Conservation (phyloP, 2,888 invertebrate species). For the Drosophila leonis region DNA sequence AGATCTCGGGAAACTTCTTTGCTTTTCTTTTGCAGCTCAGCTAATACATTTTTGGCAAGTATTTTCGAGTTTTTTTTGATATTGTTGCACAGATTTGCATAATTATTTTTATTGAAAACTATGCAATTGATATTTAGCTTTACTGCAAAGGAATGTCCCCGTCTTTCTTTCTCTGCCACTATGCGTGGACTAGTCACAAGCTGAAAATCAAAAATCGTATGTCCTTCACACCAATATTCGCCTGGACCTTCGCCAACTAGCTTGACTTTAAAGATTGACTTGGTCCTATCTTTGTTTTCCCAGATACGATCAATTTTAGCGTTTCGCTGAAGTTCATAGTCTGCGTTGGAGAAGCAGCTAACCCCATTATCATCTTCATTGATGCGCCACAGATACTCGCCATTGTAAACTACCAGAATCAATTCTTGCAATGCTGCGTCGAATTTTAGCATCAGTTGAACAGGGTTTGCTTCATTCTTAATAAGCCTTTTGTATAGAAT, state of each 20-base stretch:
- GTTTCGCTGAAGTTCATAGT: conserved; percentile 86
- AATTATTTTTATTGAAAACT: conserved; percentile 6
- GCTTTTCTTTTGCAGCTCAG: conserved; percentile 28
- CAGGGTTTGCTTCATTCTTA: conserved; percentile 28
- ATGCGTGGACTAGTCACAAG: conserved; percentile 86
- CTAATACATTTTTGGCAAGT: conserved; percentile 45
- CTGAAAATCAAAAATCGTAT: conserved; percentile 86
- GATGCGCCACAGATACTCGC: conserved; percentile 86
- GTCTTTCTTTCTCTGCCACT: conserved; percentile 85
- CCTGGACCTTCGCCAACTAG: conserved; percentile 87
- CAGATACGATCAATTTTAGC: conserved; percentile 85
- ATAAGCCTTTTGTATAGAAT: conserved; percentile 58
- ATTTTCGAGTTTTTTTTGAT: conserved; percentile 49
- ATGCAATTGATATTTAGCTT: conserved; percentile 73
- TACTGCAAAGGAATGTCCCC: conserved; percentile 81
- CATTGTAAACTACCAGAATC: conserved; percentile 87
- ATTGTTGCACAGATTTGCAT: conserved; percentile 21
- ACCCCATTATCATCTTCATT: conserved; percentile 84
- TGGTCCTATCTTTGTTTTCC: conserved; percentile 70
- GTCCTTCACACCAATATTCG: conserved; percentile 89
- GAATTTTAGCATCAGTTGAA: conserved; percentile 66
- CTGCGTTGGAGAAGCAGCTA: conserved; percentile 88
- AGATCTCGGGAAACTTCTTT: conserved; percentile 40
- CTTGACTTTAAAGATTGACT: conserved; percentile 86
- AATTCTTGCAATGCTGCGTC: conserved; percentile 70